Evolutionary conservation across 2,113 vertebrate genomes (phyloP).

Genomic region (Thamnaconus septentrionalis): DNA sequence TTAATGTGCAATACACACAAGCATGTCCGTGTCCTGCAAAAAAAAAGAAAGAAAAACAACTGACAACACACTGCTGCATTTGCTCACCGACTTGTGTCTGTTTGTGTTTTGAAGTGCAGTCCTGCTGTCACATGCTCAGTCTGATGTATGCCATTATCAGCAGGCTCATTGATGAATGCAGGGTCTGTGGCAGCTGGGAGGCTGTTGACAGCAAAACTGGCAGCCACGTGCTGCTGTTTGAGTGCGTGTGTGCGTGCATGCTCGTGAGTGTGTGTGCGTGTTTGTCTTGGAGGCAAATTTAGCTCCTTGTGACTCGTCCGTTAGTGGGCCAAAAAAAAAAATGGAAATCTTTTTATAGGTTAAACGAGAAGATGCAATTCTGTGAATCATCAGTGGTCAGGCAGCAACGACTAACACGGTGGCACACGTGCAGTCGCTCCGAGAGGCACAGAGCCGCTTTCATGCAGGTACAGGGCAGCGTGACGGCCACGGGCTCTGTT

Average conservation of each 20-base stretch:
- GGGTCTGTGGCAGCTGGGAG: slow-evolving; percentile 18
- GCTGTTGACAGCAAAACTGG: slow-evolving; percentile 5
- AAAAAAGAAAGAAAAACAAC: too few relatives aligned
- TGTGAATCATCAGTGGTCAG: neutral
- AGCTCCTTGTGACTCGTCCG: slow-evolving; percentile 31
- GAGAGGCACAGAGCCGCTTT: too few relatives aligned
- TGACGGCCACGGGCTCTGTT: too few relatives aligned
- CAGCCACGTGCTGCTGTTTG: neutral
- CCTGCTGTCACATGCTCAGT: neutral
- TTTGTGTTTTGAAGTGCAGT: neutral
- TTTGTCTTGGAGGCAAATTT: slow-evolving; percentile 16
- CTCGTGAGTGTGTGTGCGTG: too few relatives aligned
- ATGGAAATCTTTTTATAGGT: slow-evolving; percentile 30
- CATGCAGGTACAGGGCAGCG: too few relatives aligned
- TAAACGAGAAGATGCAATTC: slow-evolving; percentile 16
- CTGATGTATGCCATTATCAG: slow-evolving; percentile 25
- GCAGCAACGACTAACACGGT: too few relatives aligned
- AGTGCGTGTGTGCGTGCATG: neutral
- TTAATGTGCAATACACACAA: too few relatives aligned
- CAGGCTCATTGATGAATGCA: slow-evolving; percentile 23
- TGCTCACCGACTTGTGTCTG: too few relatives aligned
- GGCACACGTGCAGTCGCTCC: too few relatives aligned
- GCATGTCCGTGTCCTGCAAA: too few relatives aligned
- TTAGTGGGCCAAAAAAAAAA: slow-evolving; percentile 43
- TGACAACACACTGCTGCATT: too few relatives aligned